Base-by-base conservation (phyloP, 2,113 vertebrate species). In the Erythrocercus mccallii region DNA sequence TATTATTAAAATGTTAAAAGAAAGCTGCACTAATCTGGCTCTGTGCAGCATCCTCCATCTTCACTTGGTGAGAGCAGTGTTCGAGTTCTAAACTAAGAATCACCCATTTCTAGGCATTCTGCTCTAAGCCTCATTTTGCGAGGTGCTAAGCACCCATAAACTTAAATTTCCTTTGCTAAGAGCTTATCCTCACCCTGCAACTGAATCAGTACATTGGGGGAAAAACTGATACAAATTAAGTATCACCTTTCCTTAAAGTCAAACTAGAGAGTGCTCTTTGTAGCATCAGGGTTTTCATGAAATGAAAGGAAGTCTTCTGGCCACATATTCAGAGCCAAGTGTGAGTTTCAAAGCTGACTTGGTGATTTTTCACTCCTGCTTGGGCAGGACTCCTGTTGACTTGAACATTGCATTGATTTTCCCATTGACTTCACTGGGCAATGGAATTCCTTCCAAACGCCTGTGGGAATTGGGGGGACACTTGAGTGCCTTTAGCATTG, bases 1-100 rank as follows among this genome's bases (percentile, higher is more conserved):
- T 64, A 24, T 93, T 88, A 79, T 92, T 94, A 86, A 74, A 80
- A 96, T 2, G 3, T 80, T 91, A 71, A 66, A 66, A 90, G 87
- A 86, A 74, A 71, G 65, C 68, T 80, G 42, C 51, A 23, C 85
- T 95, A 38, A 69, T 88, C 82, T 88, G 88, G 72, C 88, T 92
- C 25, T 0, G 1, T 81, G 72, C 86, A 95, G 77, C 80, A 88
- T 84, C 82, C 86, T 96, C 86, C 83, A 78, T 90, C 82, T 90
- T 92, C 56, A 6, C 92, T 84, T 72, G 56, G 65, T 88, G 86
- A 93, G 88, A 83, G 79, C 79, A n/a, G 5, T 5, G 22, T 56
- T 96, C 5, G 2, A 60, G 81, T 92, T 88, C 86, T 93, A 93
- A 93, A 92, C 68, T 81, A 71, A 94, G 93, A 92, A 65, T 50